Evolutionary conservation across 2,888 invertebrate genomes (phyloP).

Genomic region (Choreutis nemorana): DNA sequence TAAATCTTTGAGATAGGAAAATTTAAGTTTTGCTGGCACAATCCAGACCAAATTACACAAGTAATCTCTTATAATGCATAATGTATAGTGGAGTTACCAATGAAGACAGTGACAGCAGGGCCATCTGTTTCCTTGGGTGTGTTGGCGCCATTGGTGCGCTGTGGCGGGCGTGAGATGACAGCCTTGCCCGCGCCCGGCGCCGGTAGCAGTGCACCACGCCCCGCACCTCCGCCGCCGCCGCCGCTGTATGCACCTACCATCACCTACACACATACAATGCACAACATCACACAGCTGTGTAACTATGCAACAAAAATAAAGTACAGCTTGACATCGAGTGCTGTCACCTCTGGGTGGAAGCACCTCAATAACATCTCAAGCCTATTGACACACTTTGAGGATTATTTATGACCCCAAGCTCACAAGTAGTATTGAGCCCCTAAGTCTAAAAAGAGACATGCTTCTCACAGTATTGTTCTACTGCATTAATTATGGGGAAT

Average conservation of each 20-base stretch:
- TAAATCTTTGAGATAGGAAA: no score
- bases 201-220: constrained; percentile 19
- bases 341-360: background rate
- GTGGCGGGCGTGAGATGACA: constrained; percentile 37
- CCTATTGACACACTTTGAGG: no score
- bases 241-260: constrained; percentile 51
- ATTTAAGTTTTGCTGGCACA: background rate
- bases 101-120: constrained; percentile 96
- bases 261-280: constrained; percentile 23
- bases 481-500: no score
- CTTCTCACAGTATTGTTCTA: no score
- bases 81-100: constrained; percentile 67
- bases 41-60: background rate
- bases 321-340: background rate
- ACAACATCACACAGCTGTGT: background rate
- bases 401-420: no score
- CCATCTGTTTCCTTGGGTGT: constrained; percentile 67
- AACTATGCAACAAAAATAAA: background rate
- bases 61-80: background rate
- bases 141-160: constrained; percentile 30
- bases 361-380: background rate
- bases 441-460: no score
- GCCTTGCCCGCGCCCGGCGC: constrained; percentile 41
- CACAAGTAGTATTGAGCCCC: no score
- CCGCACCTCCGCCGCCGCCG: constrained; percentile 18